Evolutionary conservation across 2,113 vertebrate species (phyloP).

Genomic region (Myotis brandtii): DNA sequence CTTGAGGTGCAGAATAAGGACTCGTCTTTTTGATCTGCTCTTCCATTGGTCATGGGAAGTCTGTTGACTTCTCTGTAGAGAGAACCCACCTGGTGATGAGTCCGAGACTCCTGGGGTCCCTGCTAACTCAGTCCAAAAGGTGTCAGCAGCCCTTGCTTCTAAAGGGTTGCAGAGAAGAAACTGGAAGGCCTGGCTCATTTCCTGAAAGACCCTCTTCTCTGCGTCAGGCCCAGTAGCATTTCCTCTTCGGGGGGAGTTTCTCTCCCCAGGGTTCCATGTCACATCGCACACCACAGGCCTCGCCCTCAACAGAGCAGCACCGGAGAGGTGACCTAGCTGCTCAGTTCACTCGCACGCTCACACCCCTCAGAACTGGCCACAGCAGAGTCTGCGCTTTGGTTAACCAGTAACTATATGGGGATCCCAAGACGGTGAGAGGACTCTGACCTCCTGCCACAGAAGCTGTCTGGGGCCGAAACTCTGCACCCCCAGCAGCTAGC

Average conservation of each 20-base stretch:
- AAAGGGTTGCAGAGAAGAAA: not conserved
- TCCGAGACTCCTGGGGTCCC: not conserved
- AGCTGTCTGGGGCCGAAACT: rapidly evolving
- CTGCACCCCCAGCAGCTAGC: not conserved
- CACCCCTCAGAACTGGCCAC: rapidly evolving
- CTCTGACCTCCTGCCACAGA: too few relatives aligned
- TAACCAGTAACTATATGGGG: not conserved
- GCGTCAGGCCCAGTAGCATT: not conserved
- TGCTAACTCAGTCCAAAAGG: not conserved
- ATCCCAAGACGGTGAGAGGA: too few relatives aligned
- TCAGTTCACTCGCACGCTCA: not conserved
- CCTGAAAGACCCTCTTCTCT: not conserved
- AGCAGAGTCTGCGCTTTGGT: not conserved
- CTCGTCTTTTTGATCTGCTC: not conserved
- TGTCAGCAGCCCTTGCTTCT: not conserved
- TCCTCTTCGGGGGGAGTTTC: not conserved
- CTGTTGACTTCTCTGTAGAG: not conserved
- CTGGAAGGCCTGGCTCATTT: not conserved
- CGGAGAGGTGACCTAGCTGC: not conserved
- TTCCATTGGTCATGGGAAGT: not conserved
- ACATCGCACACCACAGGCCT: not conserved
- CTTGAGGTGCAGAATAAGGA: not conserved
- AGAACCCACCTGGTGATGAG: not conserved
- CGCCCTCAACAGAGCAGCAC: not conserved
- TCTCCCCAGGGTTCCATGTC: not conserved